Evolutionary conservation across 2,888 invertebrate species (phyloP), one percentile per base, ranked within the genome.

Genomic region (Itoplectis maculator): DNA sequence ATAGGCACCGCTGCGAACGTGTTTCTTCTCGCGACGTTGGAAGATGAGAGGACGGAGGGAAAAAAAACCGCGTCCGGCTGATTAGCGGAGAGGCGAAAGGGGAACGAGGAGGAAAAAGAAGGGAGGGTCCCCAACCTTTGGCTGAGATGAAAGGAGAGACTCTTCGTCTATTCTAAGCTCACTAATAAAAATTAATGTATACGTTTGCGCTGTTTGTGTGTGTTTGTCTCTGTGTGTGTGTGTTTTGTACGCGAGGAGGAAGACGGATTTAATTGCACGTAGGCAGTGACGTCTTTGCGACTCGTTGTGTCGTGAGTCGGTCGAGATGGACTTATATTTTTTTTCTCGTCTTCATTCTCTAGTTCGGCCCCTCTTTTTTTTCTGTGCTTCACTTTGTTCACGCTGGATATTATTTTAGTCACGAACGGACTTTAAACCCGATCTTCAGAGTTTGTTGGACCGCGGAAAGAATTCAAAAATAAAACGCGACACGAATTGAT

Each of bases 261-360:
- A 29, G 68, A 73, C 23, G 47, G 49, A 81, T 77, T 68, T 81
- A 77, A 77, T 81, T 72, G 81, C 70, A 68, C 66, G 42, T 54
- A 72, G 72, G 72, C 45, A 56, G 65, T 80, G 81, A 73, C 77
- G 77, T 73, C 81, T 73, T 63, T 81, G 29, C 47, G 35, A 54
- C 51, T 42, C 65, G 40, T n/a, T 13, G 51, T 35, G 18, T 42
- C 42, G 45, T 18, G 23, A 59, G 23, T 49, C 40, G 15, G n/a
- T 18, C 49, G 23, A 69, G 68, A 59, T 49, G 59, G 20, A 76
- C 49, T 49, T n/a, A 9, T 35, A n/a, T 29, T 42, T 59, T 65
- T 75, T 35, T 47, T 37, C 47, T 79, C 8, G 1, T n/a, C n/a
- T 72, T 66, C 13, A 8, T 37, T 59, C 37, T 59, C 59, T 37